Evolutionary conservation across 2,113 vertebrate genomes (phyloP), one percentile per base, ranked within the genome.

Genomic region (Acrocephalus kingi): DNA sequence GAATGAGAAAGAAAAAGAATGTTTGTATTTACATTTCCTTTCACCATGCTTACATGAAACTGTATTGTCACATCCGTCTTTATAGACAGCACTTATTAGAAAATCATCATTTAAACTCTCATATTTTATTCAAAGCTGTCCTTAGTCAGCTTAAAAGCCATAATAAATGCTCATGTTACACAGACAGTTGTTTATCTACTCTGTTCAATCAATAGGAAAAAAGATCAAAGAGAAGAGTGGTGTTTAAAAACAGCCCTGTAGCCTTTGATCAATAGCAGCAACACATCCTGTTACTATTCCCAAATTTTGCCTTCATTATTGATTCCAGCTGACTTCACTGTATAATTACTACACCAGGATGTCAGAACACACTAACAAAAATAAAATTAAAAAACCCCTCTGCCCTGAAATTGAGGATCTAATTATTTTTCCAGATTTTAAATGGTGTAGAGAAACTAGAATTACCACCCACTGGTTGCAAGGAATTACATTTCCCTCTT

Each of bases 181-280:
- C 68, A 86, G 55, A 85, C 4, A 5, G 62, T 56, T 59, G 59
- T 89, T 94, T 83, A 84, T 90, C 90, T 87, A 75, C 88, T 72
- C 68, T 21, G 54, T 46, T 68, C 69, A 74, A 89, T 94, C 59
- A 41, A 93, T 63, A 89, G 23, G 15, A 49, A 89, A 66, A 90
- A 79, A 84, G 76, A 82, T 93, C 87, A 93, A 85, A 94, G 90
- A 88, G 51, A 87, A 61, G 1, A 56, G 41, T 43, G 49, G 76
- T 75, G 85, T 92, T 87, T 95, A 94, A 82, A 93, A 87, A 72
- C 75, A 91, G 80, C 46, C 66, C 67, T 7, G 13, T 16, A 63
- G 77, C 48, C 61, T 96, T 79, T 78, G 83, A 84, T 95, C 85
- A 85, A 93, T 55, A 93, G 86, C 55, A 93, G 55, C 58, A 92